Conservation (phyloP, 2,113 vertebrate species). For the Progne subis region DNA sequence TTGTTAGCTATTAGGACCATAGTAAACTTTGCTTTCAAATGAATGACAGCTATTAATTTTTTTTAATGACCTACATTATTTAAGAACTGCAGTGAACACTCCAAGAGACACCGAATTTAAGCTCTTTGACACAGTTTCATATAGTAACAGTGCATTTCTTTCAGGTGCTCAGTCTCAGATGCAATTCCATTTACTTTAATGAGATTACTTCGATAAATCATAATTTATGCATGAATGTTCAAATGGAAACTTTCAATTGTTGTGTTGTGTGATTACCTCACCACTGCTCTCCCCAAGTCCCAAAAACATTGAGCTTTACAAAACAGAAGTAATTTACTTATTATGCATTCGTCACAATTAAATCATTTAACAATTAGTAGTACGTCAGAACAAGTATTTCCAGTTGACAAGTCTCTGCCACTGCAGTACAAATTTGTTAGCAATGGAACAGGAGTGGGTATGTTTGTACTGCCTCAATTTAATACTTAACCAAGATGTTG, state of each 20-base stretch:
- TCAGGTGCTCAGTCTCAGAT: not conserved
- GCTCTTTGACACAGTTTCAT: not conserved
- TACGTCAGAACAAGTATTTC: slow-evolving; percentile 23
- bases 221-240: not conserved
- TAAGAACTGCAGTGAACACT: not conserved
- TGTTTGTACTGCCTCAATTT: not conserved
- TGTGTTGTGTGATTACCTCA: not conserved
- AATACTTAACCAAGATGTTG: not conserved
- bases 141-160: not conserved
- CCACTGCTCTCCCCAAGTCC: not conserved
- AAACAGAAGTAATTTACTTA: not conserved
- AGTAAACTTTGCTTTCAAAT: not conserved
- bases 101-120: not conserved
- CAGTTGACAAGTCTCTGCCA: not conserved
- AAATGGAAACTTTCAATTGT: not conserved
- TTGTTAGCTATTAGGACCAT: not conserved
- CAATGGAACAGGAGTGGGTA: not conserved
- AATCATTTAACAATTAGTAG: slow-evolving; percentile 1
- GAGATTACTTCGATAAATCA: not conserved
- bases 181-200: not conserved
- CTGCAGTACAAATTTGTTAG: not conserved
- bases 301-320: not conserved
- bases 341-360: not conserved
- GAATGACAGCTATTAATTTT: not conserved
- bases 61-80: not conserved